Conservation (phyloP, 2,797 vertebrate genomes). For the Novumbra hubbsi region DNA sequence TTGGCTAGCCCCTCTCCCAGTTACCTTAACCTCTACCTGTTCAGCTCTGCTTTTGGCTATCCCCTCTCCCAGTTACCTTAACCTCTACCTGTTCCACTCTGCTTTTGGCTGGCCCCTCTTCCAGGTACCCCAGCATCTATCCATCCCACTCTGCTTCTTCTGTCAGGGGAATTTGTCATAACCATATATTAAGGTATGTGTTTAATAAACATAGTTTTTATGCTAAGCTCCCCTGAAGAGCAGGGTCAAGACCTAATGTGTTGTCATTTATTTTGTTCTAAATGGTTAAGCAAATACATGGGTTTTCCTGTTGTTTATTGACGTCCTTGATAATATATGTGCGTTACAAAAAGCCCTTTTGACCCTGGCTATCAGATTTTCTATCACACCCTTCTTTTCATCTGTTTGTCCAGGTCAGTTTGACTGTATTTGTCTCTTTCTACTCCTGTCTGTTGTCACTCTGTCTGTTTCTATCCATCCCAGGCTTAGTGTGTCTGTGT, state of each 20-base stretch:
- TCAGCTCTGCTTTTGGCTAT: not conserved
- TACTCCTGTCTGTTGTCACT: no score
- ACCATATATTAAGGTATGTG: not conserved
- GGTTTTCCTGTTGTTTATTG: not conserved
- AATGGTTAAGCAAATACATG: not conserved
- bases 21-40: no score
- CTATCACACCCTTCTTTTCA: not conserved
- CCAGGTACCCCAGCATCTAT: no score
- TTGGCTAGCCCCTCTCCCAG: no score
- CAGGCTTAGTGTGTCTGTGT: not conserved
- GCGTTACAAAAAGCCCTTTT: not conserved
- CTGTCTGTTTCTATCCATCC: not conserved
- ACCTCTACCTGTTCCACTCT: no score
- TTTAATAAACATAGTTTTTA: not conserved
- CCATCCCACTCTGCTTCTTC: not conserved
- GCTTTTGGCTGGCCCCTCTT: no score
- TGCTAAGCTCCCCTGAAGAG: not conserved
- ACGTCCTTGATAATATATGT: not conserved
- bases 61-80: no score
- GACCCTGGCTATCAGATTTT: not conserved
- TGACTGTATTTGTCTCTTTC: no score
- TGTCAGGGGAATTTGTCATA: not conserved
- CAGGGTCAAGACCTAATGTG: not conserved
- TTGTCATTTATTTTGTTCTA: not conserved
- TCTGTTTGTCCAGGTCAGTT: not conserved